Base-by-base conservation (phyloP, 2,888 invertebrate species). In the Chloroclysta siterata region DNA sequence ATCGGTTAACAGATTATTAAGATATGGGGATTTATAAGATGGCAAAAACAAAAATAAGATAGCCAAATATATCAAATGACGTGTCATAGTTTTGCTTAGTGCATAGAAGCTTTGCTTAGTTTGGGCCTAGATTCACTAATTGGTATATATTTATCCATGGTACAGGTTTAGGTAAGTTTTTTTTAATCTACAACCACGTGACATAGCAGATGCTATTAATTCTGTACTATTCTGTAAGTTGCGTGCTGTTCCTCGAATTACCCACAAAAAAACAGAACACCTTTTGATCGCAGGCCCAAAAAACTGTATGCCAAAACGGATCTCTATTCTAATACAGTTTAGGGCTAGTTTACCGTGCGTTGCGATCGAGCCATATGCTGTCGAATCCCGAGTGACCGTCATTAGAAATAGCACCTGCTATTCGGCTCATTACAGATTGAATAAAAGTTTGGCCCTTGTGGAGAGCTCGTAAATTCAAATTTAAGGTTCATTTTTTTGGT, bases 331-430 rank as follows among this genome's bases (percentile, higher is more conserved):
- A 13, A 53, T 46, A 39, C 6, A 8, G 17, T 33, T 65, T 57
- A 50, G 42, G 50, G 53, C 50, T 42, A 55, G 14, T 59, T 61
- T 70, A 53, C 29, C 13, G 42, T 55, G 8, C 15, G 11, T 42
- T 14, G 14, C 51, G 11, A 36, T 42, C 42, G 47, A 71, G 71
- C 80, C 82, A 80, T 81, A 81, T 82, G 82, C 74, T 76, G 74
- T 78, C 76, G 74, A 71, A 77, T 76, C 75, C 78, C 76, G 74
- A 71, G 74, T 72, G 71, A 63, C 75, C 76, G 72, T 69, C 77
- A 81, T 82, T 82, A 81, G 80, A 82, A 82, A 81, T 76, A 78
- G 74, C 87, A 88, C 88, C 88, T 88, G 88, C 81, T 77, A 70
- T 80, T 81, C 78, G 72, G 73, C 74, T 76, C 72, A 76, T 81